phyloP scores from a whole-genome alignment of 1,140 invertebrate species.

The Macrobrachium nipponense region DNA sequence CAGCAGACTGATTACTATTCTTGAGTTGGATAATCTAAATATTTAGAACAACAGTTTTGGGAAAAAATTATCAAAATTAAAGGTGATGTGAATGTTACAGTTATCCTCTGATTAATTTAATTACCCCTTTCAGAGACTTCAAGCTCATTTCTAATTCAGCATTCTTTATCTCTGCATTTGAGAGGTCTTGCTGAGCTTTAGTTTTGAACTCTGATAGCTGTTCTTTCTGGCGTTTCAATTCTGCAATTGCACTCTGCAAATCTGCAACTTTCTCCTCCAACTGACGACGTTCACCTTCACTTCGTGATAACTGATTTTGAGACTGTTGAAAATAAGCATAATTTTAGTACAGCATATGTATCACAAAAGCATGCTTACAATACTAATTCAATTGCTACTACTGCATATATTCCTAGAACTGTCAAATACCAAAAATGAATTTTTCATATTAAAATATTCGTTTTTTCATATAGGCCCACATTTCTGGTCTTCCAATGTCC shows the following conservation, averaged over 20 bases:
- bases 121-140: conserved; percentile 63
- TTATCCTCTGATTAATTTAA: neutral
- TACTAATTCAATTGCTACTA: neutral
- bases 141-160: conserved; percentile 63
- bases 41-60: neutral
- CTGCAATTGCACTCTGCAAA: conserved; percentile 50
- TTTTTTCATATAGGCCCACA: no score
- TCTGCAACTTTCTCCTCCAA: conserved; percentile 61
- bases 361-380: no score
- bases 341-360: neutral
- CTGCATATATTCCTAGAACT: neutral
- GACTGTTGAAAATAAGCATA: conserved; percentile 29
- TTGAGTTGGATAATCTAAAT: no score
- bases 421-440: no score
- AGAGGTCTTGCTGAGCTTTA: conserved; percentile 62
- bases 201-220: conserved; percentile 55
- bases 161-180: conserved; percentile 62
- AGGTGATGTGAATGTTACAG: neutral
- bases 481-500: no score
- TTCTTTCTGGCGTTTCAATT: conserved; percentile 61
- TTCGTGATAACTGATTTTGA: conserved; percentile 58
- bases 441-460: no score
- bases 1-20: no score
- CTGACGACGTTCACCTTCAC: conserved; percentile 60
- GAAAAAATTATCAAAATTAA: neutral